Evolutionary conservation across 2,888 invertebrate genomes (phyloP).

Genomic region (Scaptomyza reducta): DNA sequence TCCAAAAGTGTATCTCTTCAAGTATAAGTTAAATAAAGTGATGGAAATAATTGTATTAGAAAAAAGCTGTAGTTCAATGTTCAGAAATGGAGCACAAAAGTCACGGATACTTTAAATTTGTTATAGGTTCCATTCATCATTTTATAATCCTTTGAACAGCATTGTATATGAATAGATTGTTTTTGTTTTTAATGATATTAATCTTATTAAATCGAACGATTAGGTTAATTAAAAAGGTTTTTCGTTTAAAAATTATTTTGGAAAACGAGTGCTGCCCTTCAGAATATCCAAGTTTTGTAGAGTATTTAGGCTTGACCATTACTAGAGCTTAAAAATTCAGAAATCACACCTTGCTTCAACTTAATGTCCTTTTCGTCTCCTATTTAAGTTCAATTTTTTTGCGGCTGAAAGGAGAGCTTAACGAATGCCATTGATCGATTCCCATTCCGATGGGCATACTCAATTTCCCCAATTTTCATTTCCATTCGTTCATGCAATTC

Average conservation of each 20-base stretch:
- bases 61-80: neutral
- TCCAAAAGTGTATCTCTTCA: neutral
- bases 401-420: constrained; percentile 58
- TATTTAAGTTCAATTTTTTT: constrained; percentile 78
- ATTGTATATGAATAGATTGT: too few species aligned
- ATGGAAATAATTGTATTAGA: too few species aligned
- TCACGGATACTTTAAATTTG: neutral
- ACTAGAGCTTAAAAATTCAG: too few species aligned
- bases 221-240: too few species aligned
- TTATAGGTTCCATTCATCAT: neutral
- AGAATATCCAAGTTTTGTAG: constrained; percentile 1
- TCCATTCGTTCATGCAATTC: constrained; percentile 29
- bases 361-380: constrained; percentile 73
- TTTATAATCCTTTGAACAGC: too few species aligned
- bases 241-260: too few species aligned
- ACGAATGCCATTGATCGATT: constrained; percentile 71
- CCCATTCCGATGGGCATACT: constrained; percentile 28
- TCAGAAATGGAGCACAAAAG: neutral
- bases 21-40: too few species aligned
- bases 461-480: constrained; percentile 6
- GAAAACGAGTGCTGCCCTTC: too few species aligned
- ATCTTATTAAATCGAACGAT: too few species aligned
- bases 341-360: constrained; percentile 38
- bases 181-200: too few species aligned
- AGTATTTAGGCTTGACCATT: neutral